These are phyloP conservation scores for Oostethus manadensis DNA, from an alignment of 2,113 vertebrate genomes.

Conservation along the genomic window DNA sequence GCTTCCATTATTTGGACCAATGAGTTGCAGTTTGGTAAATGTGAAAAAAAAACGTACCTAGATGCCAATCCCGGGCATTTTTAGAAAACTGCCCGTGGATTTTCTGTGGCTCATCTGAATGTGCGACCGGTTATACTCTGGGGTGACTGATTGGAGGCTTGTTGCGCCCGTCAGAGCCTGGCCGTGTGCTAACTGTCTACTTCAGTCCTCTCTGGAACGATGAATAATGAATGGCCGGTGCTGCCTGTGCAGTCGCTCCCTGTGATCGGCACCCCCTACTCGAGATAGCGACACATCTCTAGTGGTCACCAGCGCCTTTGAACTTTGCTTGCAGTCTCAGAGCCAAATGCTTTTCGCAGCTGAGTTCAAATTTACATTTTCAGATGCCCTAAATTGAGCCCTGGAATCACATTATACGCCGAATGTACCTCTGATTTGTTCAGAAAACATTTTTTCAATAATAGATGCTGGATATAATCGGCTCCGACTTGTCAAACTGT, in stretches of 20 bases:
- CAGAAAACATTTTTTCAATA: not conserved
- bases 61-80: not conserved
- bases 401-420: not conserved
- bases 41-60: not conserved
- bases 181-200: slow-evolving; percentile 25
- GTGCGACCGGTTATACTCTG: slow-evolving; percentile 1
- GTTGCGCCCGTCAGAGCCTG: slow-evolving; percentile 14
- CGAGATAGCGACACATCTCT: slow-evolving; percentile 39
- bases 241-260: slow-evolving; percentile 27
- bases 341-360: not conserved
- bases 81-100: not conserved
- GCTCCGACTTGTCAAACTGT: too few species aligned
- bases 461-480: too few species aligned
- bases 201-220: slow-evolving; percentile 42
- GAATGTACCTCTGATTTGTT: not conserved
- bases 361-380: not conserved
- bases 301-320: slow-evolving; percentile 16
- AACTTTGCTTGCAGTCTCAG: not conserved
- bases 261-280: slow-evolving; percentile 19
- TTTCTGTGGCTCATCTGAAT: slow-evolving; percentile 1
- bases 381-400: not conserved
- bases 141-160: slow-evolving; percentile 14
- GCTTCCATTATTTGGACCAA: not conserved
- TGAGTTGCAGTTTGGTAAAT: not conserved
- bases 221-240: slow-evolving; percentile 45